Base-by-base conservation (phyloP, 2,113 vertebrate genomes). In the Piaya cayana region DNA sequence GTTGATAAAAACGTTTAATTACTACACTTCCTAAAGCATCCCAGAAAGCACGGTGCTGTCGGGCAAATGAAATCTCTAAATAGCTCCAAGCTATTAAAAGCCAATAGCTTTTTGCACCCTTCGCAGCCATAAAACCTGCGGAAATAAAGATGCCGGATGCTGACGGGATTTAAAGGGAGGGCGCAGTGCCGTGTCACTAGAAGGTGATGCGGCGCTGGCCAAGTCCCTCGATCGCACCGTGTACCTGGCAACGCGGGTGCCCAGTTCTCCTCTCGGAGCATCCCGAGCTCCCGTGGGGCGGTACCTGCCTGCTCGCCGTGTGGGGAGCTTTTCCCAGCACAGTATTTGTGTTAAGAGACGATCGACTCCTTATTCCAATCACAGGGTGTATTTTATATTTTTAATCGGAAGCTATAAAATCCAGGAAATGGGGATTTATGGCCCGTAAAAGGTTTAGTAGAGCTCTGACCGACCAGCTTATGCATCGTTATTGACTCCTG, bases 401-500 rank as follows among this genome's bases (percentile, higher is more conserved):
- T 93, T 80, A 93, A 90, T 78, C 88, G 88, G 85, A 68, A 94
- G 92, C 92, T 87, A 86, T 88, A 96, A 97, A 97, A 94, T 50
- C 93, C 96, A 96, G 96, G 96, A 97, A 97, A 96, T 26, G 82
- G 95, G 95, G 96, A 95, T 92, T 97, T 96, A 93, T 86, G 91
- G 84, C 72, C 94, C 74, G 32, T 86, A 96, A 96, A 97, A 93
- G 70, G 89, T 82, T 97, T 95, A 95, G 77, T 86, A 89, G 85
- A 72, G 90, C 96, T 69, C 64, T 81, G 95, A 95, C 96, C 96
- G 88, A 78, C 30, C 3, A 18, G 55, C 69, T 97, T 97, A 93
- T 2, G 25, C 93, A 97, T 94, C 93, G 91, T 62, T 23, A 74
- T 88, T 97, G 95, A 88, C 90, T 77, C 76, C 80, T 27, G 26